Base-by-base conservation (phyloP, 2,113 vertebrate genomes). In the Mola mola region DNA sequence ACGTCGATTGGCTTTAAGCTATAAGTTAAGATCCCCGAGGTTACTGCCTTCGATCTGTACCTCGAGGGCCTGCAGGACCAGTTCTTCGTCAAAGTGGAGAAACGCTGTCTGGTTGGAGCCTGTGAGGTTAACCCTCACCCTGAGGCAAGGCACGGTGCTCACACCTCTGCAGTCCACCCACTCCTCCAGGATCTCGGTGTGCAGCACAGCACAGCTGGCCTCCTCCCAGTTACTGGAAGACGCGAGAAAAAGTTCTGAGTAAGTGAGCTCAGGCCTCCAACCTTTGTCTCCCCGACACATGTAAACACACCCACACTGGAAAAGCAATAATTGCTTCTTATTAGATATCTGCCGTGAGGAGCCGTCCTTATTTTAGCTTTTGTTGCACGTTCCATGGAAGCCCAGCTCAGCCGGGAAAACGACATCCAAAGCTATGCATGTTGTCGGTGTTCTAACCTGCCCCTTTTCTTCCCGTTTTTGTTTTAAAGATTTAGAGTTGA, bases 81-180 rank as follows among this genome's bases (percentile, higher is more conserved):
- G 84, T 22, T 93, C 92, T 46, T 95, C 93, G 19, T 94, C 90
- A 4, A 91, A 90, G 68, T 89, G 90, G 10, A 95, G 91, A 11
- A 85, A 66, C 37, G 76, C 78, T 20, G 48, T 81, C 70, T 83
- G 84, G 16, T 84, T 83, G 17, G 91, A 88, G 42, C 58, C 65
- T 0, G 76, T 85, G 72, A 92, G 66, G 55, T 86, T 92, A 26
- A 94, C 94, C 11, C 75, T 78, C 53, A 89, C 92, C 67, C 76
- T 84, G 38, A 94, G 91, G 66, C 94, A 95, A 0, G 89, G 92
- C 75, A 86, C 86, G 3, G 66, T 71, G 58, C 81, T 89, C 72
- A 87, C 89, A 11, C 86, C 84, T 47, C 48, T 75, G 62, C 90
- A 92, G 77, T 91, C 89, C 75, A 90, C 82, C 90, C 89, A 85